These are phyloP conservation scores for Cephus runcator DNA, from an alignment of 2,888 invertebrate genomes.

Conservation along the genomic window DNA sequence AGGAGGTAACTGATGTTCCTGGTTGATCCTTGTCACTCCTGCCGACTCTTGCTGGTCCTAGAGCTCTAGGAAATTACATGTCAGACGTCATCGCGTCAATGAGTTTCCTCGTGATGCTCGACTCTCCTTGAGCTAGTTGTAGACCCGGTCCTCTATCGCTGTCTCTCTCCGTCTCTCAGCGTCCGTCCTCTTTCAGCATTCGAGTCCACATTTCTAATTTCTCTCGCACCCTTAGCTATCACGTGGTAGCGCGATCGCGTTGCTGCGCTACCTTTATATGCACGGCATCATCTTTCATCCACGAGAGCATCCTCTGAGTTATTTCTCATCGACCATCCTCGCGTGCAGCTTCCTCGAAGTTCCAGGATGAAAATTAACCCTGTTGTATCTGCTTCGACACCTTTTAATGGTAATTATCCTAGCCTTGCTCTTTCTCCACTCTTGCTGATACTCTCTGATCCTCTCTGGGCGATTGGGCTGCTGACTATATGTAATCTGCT, in stretches of 20 bases:
- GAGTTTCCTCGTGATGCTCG: slow-evolving; percentile 17
- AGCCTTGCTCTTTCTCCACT: background rate
- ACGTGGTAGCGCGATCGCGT: background rate
- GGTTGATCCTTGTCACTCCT: background rate
- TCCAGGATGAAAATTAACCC: background rate
- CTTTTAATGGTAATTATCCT: background rate
- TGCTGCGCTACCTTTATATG: background rate
- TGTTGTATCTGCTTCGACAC: background rate
- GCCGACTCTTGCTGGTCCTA: background rate
- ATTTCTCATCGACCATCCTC: background rate
- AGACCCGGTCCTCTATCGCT: slow-evolving; percentile 16
- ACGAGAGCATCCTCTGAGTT: background rate
- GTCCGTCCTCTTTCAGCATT: too few relatives aligned
- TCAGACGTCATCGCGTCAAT: slow-evolving; percentile 46
- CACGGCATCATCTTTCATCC: background rate
- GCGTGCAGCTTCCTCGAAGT: background rate
- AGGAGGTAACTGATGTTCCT: background rate
- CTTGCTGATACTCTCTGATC: background rate
- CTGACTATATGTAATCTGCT: background rate
- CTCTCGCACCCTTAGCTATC: slow-evolving; percentile 6
- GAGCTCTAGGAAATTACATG: slow-evolving; percentile 46
- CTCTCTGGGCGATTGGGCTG: background rate
- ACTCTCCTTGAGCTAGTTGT: background rate
- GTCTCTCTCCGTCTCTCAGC: background rate
- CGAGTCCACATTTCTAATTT: background rate